These are phyloP conservation scores for Chamaea fasciata DNA, from an alignment of 2,113 vertebrate species.

Conservation along the genomic window DNA sequence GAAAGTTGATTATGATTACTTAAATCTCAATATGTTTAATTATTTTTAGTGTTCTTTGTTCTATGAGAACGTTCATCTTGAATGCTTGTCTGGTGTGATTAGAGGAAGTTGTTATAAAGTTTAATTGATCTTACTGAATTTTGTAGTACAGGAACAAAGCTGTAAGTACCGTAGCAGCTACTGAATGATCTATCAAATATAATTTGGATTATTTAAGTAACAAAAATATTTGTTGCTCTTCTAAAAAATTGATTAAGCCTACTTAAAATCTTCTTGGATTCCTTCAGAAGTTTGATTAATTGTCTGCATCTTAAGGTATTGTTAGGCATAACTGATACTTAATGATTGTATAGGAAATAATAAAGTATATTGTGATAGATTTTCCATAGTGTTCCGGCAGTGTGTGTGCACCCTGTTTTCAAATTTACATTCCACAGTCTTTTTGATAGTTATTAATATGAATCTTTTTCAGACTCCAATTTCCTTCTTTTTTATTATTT, in stretches of 20 bases:
- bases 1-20: neutral
- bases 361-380: neutral
- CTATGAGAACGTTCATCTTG: neutral
- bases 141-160: neutral
- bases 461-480: neutral
- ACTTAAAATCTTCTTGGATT: neutral
- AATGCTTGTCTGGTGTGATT: neutral
- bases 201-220: neutral
- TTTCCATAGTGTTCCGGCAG: neutral
- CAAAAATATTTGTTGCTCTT: neutral
- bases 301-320: neutral
- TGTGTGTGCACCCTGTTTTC: neutral
- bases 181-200: neutral
- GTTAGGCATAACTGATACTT: neutral
- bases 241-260: neutral
- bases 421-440: neutral
- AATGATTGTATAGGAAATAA: neutral
- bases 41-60: constrained; percentile 12
- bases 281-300: neutral
- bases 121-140: constrained; percentile 5
- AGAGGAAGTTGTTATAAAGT: neutral
- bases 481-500: neutral
- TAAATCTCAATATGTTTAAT: constrained; percentile 11
- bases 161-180: neutral
- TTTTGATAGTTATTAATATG: neutral